These are phyloP conservation scores for Carettochelys insculpta DNA, from an alignment of 2,113 vertebrate species.

Conservation along the genomic window DNA sequence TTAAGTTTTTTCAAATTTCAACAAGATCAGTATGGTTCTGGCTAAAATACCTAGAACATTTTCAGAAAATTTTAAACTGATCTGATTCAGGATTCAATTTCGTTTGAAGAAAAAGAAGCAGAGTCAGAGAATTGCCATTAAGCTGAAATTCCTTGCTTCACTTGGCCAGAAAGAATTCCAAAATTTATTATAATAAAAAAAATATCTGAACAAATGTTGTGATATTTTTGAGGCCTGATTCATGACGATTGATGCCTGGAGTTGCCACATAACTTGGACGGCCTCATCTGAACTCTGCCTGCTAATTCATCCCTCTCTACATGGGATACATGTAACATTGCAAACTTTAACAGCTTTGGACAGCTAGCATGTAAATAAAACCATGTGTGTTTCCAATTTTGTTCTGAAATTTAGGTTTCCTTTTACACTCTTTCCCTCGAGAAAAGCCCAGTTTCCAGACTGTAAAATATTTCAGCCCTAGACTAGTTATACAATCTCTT, in stretches of 20 bases:
- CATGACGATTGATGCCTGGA: neutral
- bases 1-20: neutral
- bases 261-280: neutral
- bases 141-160: neutral
- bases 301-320: neutral
- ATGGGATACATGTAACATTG: neutral
- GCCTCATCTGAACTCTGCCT: neutral
- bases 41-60: neutral
- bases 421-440: neutral
- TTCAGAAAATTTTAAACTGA: neutral
- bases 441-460: neutral
- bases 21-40: neutral
- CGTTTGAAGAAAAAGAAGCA: neutral
- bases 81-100: neutral
- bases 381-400: neutral
- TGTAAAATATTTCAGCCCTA: neutral
- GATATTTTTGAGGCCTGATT: neutral
- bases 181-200: neutral
- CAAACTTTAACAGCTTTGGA: neutral
- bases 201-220: neutral
- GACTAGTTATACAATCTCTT: neutral
- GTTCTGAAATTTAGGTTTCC: neutral
- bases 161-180: neutral
- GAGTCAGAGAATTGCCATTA: neutral
- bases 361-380: neutral